These are phyloP conservation scores for Drosophila nigromelanica DNA, from an alignment of 1,140 invertebrate species.

Conservation along the genomic window DNA sequence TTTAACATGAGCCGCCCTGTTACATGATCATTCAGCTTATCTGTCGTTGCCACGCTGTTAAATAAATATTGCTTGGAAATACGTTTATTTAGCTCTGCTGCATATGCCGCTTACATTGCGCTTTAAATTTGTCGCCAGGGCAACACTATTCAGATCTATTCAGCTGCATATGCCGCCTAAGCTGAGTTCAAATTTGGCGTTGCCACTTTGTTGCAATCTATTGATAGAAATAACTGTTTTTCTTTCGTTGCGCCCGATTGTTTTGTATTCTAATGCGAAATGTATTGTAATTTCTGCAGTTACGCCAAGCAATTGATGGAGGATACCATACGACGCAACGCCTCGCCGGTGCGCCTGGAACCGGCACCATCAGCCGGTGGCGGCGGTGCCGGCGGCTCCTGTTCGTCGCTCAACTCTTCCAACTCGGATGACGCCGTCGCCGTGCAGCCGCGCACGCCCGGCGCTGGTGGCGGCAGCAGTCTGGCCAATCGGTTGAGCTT, in stretches of 20 bases:
- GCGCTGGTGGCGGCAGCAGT: conserved; percentile 41
- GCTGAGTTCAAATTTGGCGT: neutral
- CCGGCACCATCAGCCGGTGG: conserved; percentile 74
- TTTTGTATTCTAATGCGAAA: conserved; percentile 27
- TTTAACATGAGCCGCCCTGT: no score
- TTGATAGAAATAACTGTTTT: conserved; percentile 13
- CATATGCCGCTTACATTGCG: neutral
- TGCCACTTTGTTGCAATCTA: neutral
- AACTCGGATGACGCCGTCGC: conserved; percentile 89
- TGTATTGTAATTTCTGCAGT: conserved; percentile 84
- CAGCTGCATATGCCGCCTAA: neutral
- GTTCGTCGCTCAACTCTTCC: conserved; percentile 89
- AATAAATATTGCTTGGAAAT: no score
- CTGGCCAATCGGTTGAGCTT: conserved; percentile 83
- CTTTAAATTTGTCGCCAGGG: neutral
- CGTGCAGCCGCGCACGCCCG: conserved; percentile 73
- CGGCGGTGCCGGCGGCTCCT: conserved; percentile 84
- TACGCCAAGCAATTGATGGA: conserved; percentile 95
- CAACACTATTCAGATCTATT: no score
- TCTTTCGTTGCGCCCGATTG: no score
- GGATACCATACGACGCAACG: conserved; percentile 95
- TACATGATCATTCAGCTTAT: no score
- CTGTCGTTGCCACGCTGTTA: no score
- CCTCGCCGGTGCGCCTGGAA: conserved; percentile 92
- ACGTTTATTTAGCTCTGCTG: no score